These are phyloP conservation scores for Molorchus minor DNA, from an alignment of 2,888 invertebrate genomes.

Conservation along the genomic window DNA sequence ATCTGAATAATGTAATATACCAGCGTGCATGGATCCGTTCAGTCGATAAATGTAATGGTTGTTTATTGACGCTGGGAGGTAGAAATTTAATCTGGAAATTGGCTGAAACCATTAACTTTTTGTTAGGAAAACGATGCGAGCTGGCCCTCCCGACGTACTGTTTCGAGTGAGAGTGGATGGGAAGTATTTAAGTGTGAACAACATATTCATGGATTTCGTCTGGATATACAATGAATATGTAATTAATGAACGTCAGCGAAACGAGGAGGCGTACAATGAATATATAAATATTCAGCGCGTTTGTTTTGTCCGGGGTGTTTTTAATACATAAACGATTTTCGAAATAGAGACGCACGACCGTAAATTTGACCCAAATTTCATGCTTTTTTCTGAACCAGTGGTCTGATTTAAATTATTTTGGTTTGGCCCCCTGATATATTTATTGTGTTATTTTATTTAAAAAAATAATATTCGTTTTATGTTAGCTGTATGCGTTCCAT, in stretches of 20 bases:
- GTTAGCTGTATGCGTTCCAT: no score
- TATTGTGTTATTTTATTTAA: no score
- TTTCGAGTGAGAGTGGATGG: not conserved
- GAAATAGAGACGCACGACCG: no score
- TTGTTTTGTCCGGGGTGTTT: no score
- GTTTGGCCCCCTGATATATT: no score
- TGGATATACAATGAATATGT: not conserved
- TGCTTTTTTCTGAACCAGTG: no score
- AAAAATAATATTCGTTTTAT: no score
- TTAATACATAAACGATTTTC: no score
- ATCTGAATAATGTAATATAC: conserved; percentile 23
- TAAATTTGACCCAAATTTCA: no score
- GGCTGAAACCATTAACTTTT: conserved; percentile 33
- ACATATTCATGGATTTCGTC: not conserved
- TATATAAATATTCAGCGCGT: no score
- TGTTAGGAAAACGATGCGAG: conserved; percentile 2
- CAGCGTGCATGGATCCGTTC: conserved; percentile 17
- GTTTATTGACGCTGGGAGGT: conserved; percentile 25
- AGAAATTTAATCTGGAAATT: conserved; percentile 36
- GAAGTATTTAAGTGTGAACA: not conserved
- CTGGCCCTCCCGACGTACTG: conserved; percentile 13
- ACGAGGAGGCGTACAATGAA: no score
- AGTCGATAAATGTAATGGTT: conserved; percentile 27
- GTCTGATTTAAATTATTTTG: no score
- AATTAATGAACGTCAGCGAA: not conserved